A percentile compares a stretch with the other conserved stretches of the same genome.
phyloP scores from a whole-genome alignment of 2,888 invertebrate genomes.

The Pyrrhosoma nymphula region DNA sequence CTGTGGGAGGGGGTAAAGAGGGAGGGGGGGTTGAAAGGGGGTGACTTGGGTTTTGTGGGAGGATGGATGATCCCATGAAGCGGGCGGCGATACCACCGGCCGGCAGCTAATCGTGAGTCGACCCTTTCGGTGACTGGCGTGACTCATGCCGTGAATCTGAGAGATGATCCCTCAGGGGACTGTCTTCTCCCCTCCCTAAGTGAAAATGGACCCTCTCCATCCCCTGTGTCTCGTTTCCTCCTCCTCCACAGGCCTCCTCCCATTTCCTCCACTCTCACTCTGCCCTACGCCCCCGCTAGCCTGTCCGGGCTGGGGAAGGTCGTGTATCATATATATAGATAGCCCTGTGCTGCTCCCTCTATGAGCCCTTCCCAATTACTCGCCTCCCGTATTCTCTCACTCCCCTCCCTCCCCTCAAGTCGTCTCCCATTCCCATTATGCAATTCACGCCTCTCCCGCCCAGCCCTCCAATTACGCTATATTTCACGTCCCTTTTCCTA shows the following conservation, averaged over 20 bases:
- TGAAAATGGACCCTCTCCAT: constrained; percentile 40
- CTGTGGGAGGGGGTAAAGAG: background rate
- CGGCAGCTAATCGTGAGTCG: constrained; percentile 62
- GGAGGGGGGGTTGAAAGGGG: background rate
- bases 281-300: background rate
- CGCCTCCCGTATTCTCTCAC: background rate
- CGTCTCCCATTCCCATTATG: constrained; percentile 9
- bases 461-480: background rate
- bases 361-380: background rate
- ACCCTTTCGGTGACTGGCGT: constrained; percentile 59
- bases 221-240: background rate
- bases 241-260: background rate
- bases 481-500: constrained; percentile 36
- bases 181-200: constrained; percentile 1
- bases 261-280: background rate
- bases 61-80: constrained; percentile 40
- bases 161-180: constrained; percentile 34
- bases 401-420: background rate
- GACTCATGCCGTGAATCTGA: constrained; percentile 64
- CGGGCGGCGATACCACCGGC: constrained; percentile 30
- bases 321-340: background rate
- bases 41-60: background rate
- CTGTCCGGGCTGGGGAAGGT: background rate
- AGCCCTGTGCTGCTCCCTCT: background rate
- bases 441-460: background rate